Base-by-base conservation (phyloP, 1,140 invertebrate species). In the Drosophila biarmipes region DNA sequence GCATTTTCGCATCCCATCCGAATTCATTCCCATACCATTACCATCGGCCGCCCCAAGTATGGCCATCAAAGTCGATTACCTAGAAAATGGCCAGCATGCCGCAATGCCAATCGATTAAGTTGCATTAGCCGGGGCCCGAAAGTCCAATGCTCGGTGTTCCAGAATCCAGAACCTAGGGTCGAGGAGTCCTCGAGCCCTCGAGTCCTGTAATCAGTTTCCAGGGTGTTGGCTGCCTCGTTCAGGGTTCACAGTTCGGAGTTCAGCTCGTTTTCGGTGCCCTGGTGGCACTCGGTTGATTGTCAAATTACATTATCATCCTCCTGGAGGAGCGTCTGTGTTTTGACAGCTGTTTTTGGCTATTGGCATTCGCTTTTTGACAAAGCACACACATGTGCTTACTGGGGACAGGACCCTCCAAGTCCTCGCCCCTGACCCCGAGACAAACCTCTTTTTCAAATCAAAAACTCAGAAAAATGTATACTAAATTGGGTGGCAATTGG, bases 261-360 rank as follows among this genome's bases (percentile, higher is more conserved):
- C 35, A 67, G 55, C 38, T 71, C 57, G 49, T 62, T 61, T 64
- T 73, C 59, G 67, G 31, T 66, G 34, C 31, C 61, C 64, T 55
- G 48, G 24, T 68, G 66, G 66, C 63, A 54, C 66, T 80, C 68
- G 73, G 61, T 78, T 87, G 78, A 86, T 87, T 86, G 82, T 87
- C 82, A 86, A 86, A 86, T 87, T 87, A 87, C 82, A 87, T 86
- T 81, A 87, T 72, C 82, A 78, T 78, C 68, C 58, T 80, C 78
- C 63, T 69, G 49, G 46, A 48, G 61, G 49, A 61, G 55, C 57
- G 78, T 87, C 82, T 86, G 69, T 81, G 74, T 82, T 86, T 87
- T 86, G 82, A 86, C 82, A 86, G 82, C 78, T 87, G 81, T 80
- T 87, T 75, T 75, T 87, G 82, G 74, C 52, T 82, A 86, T 87